Evolutionary conservation across 2,888 invertebrate species (phyloP).

Genomic region (Drosophila mettleri): DNA sequence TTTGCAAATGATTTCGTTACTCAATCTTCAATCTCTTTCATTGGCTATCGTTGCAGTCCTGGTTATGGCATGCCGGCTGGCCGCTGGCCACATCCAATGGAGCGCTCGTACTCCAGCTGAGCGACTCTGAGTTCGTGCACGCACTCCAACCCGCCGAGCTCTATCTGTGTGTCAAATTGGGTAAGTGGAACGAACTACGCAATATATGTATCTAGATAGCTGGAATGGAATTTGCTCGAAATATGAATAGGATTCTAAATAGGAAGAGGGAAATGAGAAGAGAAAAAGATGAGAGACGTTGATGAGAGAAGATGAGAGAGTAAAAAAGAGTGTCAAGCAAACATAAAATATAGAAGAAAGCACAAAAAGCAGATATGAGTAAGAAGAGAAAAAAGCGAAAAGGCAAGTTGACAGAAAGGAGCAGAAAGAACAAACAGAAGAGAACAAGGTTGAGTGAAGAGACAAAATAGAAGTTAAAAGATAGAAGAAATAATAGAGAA

Average conservation of each 20-base stretch:
- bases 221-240: too few relatives aligned
- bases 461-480: too few relatives aligned
- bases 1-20: conserved; percentile 80
- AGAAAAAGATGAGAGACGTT: too few relatives aligned
- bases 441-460: not conserved
- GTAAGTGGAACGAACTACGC: conserved; percentile 66
- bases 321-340: too few relatives aligned
- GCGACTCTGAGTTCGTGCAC: conserved; percentile 87
- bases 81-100: conserved; percentile 88
- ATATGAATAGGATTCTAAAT: too few relatives aligned
- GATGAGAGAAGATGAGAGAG: too few relatives aligned
- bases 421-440: not conserved
- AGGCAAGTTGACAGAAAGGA: too few relatives aligned
- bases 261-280: not conserved
- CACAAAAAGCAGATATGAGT: too few relatives aligned
- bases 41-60: conserved; percentile 85
- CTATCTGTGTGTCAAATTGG: conserved; percentile 87
- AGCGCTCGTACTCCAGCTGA: conserved; percentile 88
- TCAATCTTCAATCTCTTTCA: conserved; percentile 66
- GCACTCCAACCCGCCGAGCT: conserved; percentile 88
- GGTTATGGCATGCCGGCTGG: conserved; percentile 88
- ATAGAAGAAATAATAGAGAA: not conserved
- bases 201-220: not conserved
- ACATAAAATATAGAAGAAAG: too few relatives aligned
- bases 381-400: too few relatives aligned